Percentiles rank a stretch among this genome's conserved stretches.
Conservation (phyloP, 2,888 invertebrate genomes). For the Phengaris alcon region DNA sequence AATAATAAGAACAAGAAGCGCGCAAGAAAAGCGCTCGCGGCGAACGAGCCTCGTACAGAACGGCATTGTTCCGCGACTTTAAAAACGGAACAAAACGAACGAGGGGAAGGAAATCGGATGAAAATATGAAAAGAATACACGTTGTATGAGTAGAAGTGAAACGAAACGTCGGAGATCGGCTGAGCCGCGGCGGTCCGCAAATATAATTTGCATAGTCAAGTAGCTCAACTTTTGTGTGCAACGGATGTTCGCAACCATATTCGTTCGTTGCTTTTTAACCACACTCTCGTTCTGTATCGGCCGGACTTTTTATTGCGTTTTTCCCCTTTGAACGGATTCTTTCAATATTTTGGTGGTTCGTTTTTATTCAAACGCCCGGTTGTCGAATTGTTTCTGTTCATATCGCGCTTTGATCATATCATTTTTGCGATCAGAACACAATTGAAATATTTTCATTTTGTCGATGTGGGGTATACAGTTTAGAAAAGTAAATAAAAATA, state of each 20-base stretch:
- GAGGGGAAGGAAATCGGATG: constrained; percentile 79
- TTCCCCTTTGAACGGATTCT: constrained; percentile 78
- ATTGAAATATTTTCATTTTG: constrained; percentile 23
- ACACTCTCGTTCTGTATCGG: constrained; percentile 73
- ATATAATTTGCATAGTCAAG: constrained; percentile 81
- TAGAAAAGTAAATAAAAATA: neutral
- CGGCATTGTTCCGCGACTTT: constrained; percentile 76
- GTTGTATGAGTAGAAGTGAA: constrained; percentile 73
- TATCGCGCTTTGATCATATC: constrained; percentile 57
- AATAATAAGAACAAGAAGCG: constrained; percentile 72
- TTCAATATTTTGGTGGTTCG: constrained; percentile 77
- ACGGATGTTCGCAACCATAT: constrained; percentile 77
- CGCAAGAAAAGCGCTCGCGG: constrained; percentile 75
- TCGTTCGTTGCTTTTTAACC: constrained; percentile 77
- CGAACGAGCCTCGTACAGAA: constrained; percentile 72
- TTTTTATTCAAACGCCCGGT: constrained; percentile 75
- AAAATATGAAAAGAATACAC: constrained; percentile 80
- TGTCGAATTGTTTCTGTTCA: constrained; percentile 75
- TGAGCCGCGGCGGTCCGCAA: constrained; percentile 76
- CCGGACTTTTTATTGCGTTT: constrained; percentile 74
- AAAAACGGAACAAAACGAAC: constrained; percentile 75
- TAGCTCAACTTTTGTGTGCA: constrained; percentile 77
- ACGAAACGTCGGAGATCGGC: constrained; percentile 76
- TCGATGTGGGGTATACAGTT: neutral
- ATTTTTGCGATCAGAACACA: constrained; percentile 22